Conservation (phyloP, 2,888 invertebrate species). For the Nomada fabriciana region DNA sequence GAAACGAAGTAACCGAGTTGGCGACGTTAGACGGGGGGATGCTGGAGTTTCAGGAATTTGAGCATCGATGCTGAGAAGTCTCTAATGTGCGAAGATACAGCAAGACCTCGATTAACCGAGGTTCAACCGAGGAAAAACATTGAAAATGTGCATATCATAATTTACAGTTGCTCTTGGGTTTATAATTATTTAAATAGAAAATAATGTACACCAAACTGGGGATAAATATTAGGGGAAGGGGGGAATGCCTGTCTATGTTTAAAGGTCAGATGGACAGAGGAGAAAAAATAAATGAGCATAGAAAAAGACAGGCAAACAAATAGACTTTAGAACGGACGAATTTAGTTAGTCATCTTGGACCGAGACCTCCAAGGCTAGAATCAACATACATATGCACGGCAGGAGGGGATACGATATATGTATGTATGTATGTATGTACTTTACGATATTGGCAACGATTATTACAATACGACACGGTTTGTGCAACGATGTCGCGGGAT, state of each 20-base stretch:
- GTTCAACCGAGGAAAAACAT: not conserved
- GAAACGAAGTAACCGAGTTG: not conserved
- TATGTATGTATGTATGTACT: too few species aligned
- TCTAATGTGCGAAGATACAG: not conserved
- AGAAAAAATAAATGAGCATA: conserved; percentile 8
- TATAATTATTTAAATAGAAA: too few species aligned
- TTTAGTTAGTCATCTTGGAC: conserved; percentile 22
- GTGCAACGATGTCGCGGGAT: not conserved
- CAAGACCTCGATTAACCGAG: not conserved
- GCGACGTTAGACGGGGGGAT: not conserved
- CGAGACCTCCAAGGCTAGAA: conserved; percentile 23
- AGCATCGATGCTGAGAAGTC: not conserved
- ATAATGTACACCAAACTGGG: too few species aligned
- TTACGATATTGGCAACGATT: conserved; percentile 19
- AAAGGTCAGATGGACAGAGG: not conserved
- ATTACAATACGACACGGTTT: not conserved
- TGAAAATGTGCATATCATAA: too few species aligned
- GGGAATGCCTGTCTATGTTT: not conserved
- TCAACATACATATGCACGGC: not conserved
- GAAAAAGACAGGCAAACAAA: conserved; percentile 20
- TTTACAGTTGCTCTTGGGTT: too few species aligned
- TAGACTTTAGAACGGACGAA: conserved; percentile 4
- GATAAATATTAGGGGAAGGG: too few species aligned
- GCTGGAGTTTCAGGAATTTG: conserved; percentile 2
- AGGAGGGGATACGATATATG: not conserved